Evolutionary conservation across 2,797 vertebrate genomes (phyloP), one percentile per base, ranked within the genome.

Genomic region (Microctenopoma lineatum): DNA sequence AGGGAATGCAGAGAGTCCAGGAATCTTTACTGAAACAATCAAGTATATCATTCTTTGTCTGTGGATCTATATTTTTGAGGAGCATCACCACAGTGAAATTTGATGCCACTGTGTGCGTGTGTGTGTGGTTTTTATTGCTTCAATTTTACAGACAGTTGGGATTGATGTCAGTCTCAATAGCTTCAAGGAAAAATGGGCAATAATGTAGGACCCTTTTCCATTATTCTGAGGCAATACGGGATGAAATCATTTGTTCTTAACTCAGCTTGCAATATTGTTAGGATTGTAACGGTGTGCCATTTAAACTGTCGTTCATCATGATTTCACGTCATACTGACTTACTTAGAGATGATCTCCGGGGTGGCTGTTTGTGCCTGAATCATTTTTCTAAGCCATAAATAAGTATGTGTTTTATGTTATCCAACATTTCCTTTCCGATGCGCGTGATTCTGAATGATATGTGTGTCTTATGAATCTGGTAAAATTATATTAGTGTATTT

Each of bases 91-190:
- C 77, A 78, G 84, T 79, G 83, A 93, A 92, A 93, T 94, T 85
- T 90, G 88, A 94, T 89, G 89, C 90, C 75, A 85, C 88, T 80
- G 84, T 87, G 88, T 45, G 42, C n/a, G n/a, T 45, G 18, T 86
- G 86, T 76, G 85, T 86, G 86, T 76, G 85, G 75, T 89, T 93
- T 94, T 94, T 94, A 94, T 94, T 93, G 91, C 93, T 92, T 92
- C 93, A 93, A 92, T 95, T 94, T 93, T 94, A 93, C 89, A 94
- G 92, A 92, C 92, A 92, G 92, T 93, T 93, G 92, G 93, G 92
- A 94, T 94, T 94, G 92, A 93, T 93, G 93, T 93, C 84, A 82
- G 87, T 79, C 81, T 90, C 90, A 85, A 86, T 90, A 90, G 92
- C 90, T 90, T 89, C 89, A 84, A 90, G 86, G 85, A 84, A 89